Base-by-base conservation (phyloP, 2,888 invertebrate genomes). In the Alentia gelatinosa region DNA sequence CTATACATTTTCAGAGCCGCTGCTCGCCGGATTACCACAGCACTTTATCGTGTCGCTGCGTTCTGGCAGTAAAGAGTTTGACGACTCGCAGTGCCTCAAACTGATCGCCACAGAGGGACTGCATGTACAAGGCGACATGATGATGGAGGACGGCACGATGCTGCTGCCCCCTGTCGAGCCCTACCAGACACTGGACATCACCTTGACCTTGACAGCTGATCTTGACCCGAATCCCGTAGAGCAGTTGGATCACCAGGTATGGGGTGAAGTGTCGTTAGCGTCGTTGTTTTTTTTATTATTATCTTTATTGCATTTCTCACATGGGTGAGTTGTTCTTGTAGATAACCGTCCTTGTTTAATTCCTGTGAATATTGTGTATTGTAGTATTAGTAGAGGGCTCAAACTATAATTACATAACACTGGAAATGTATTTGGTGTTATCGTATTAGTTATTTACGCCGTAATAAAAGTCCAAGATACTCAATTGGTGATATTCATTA, bases 181-280 rank as follows among this genome's bases (percentile, higher is more conserved):
- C 15, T 90, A 91, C 63, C 40, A 89, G 26, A 40, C 56, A n/a
- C 63, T 91, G 30, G 84, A 75, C 56, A 83, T 91, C 39, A 74
- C 88, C 37, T 96, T 98, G 23, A 97, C 97, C 92, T 97, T 98
- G 42, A 97, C 98, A 90, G 98, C 98, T 1, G 97, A 97, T 91
- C 96, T 98, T 93, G 98, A 47, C 39, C 33, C 90, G 3, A 35
- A 79, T 1, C 47, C 79, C 23, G 74, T 47, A 15, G 79, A 75
- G 4, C 47, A 50, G 37, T 12, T 86, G 0, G 63, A 90, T n/a
- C 79, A 79, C n/a, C 90, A 90, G 90, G 90, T 90, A 47, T 47
- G 33, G 68, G 12, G 26, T 26, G 15, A 4, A 9, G 63, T 74
- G 33, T n/a, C n/a, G n/a, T n/a, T n/a, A n/a, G n/a, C n/a, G n/a